Base-by-base conservation (phyloP, 2,888 invertebrate species). In the Ecdyonurus torrentis region DNA sequence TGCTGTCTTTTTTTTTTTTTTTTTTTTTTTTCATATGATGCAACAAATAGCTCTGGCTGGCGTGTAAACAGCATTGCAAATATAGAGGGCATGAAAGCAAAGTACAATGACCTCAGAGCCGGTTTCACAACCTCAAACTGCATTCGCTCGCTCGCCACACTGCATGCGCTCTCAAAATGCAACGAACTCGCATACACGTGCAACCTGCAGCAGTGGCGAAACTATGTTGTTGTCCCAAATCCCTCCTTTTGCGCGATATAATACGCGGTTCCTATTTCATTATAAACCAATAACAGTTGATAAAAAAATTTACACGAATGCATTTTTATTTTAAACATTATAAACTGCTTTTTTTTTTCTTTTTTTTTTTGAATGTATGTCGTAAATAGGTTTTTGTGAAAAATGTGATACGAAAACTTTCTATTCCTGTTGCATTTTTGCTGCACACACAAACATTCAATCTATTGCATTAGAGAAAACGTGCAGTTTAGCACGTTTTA, bases 51-150 rank as follows among this genome's bases (percentile, higher is more conserved):
- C 19, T 22, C 55, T n/a, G n/a, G n/a, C n/a, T n/a, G n/a, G n/a
- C n/a, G n/a, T 55, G 55, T 55, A 55, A 55, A 55, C 22, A 55
- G 55, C 55, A 55, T 55, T 55, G 55, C 55, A 55, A 55, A 55
- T 55, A 55, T 55, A 55, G 7, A 20, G 55, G 55, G 19, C 22
- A 22, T 22, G 5, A n/a, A n/a, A n/a, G n/a, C n/a, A n/a, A n/a
- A 55, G 55, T n/a, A n/a, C 22, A 22, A 10, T 55, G 55, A 55
- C 55, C 55, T 55, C 55, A 55, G 22, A 7, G 15, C 15, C 15
- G 5, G 10, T 55, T 20, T 55, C 55, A 55, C 10, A 7, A 7
- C 20, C 55, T 55, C 55, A 55, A 55, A 55, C 55, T 55, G 55
- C 55, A 55, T 7, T 15, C 7, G 15, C 37, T 37, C 37, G 37